Conservation (phyloP, 2,888 invertebrate species). For the Amiota communis region DNA sequence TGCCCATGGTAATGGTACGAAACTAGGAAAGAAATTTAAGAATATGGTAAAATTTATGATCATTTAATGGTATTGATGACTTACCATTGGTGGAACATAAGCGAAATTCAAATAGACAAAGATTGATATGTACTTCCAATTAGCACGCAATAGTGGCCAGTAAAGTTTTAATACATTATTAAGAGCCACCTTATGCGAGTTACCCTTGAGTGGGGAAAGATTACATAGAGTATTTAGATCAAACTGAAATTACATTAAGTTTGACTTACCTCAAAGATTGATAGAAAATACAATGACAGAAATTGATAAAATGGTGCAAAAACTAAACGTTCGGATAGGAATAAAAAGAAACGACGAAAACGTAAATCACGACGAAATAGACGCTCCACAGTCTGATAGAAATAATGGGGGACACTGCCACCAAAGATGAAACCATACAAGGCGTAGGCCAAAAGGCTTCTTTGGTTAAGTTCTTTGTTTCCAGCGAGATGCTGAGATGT, state of each 20-base stretch:
- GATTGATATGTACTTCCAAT: slow-evolving; percentile 85
- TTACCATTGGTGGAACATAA: slow-evolving; percentile 85
- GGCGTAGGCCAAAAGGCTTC: slow-evolving; percentile 82
- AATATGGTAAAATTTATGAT: slow-evolving; percentile 25
- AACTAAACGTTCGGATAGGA: slow-evolving; percentile 82
- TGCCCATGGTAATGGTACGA: slow-evolving; percentile 81
- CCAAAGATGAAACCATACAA: slow-evolving; percentile 86
- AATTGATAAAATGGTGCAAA: slow-evolving; percentile 83
- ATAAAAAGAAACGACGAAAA: slow-evolving; percentile 76
- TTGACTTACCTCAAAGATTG: slow-evolving; percentile 79
- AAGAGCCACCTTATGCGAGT: slow-evolving; percentile 79
- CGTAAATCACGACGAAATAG: slow-evolving; percentile 77
- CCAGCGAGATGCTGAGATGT: slow-evolving; percentile 83
- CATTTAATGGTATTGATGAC: slow-evolving; percentile 5
- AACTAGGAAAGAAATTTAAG: slow-evolving; percentile 76
- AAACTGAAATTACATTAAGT: slow-evolving; percentile 11
- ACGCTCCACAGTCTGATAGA: slow-evolving; percentile 79
- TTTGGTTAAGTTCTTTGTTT: slow-evolving; percentile 77
- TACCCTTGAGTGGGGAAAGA: slow-evolving; percentile 74
- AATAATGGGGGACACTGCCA: slow-evolving; percentile 85
- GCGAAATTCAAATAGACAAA: slow-evolving; percentile 83
- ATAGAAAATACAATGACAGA: slow-evolving; percentile 82
- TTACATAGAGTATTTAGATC: neutral
- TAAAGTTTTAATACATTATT: slow-evolving; percentile 79
- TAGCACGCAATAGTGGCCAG: slow-evolving; percentile 79